Evolutionary conservation across 2,113 vertebrate genomes (phyloP).

Genomic region (Ageneiosus marmoratus): DNA sequence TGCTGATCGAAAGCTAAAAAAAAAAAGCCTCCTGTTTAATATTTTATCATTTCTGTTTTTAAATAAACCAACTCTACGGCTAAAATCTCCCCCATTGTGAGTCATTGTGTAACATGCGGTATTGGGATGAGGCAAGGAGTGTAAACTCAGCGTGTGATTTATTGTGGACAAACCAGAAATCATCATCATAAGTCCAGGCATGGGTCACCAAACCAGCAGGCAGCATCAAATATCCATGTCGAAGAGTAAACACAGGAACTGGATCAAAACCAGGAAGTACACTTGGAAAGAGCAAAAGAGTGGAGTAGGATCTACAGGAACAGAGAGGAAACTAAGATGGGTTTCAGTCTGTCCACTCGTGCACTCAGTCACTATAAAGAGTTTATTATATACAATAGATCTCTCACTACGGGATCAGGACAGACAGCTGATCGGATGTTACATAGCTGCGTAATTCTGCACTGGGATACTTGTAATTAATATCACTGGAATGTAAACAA

Average conservation of each 20-base stretch:
- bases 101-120: not conserved
- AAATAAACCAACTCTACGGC: not conserved
- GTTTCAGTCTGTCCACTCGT: too few species aligned
- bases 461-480: too few species aligned
- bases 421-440: too few species aligned
- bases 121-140: not conserved
- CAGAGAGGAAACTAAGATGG: not conserved
- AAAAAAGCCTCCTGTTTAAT: not conserved
- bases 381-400: too few species aligned
- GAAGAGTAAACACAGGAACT: not conserved
- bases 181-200: not conserved
- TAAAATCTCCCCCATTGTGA: not conserved
- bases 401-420: too few species aligned
- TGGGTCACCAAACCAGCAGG: not conserved
- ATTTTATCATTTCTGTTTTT: not conserved
- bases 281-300: not conserved
- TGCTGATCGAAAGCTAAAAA: not conserved
- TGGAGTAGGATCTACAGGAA: not conserved
- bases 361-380: too few species aligned
- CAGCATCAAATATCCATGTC: not conserved
- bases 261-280: not conserved
- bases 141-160: not conserved
- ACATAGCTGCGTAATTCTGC: too few species aligned
- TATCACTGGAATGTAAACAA: too few species aligned
- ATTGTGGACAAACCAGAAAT: not conserved